Evolutionary conservation across 1,140 invertebrate genomes (phyloP), one percentile per base, ranked within the genome.

Genomic region (Papilio glaucus): DNA sequence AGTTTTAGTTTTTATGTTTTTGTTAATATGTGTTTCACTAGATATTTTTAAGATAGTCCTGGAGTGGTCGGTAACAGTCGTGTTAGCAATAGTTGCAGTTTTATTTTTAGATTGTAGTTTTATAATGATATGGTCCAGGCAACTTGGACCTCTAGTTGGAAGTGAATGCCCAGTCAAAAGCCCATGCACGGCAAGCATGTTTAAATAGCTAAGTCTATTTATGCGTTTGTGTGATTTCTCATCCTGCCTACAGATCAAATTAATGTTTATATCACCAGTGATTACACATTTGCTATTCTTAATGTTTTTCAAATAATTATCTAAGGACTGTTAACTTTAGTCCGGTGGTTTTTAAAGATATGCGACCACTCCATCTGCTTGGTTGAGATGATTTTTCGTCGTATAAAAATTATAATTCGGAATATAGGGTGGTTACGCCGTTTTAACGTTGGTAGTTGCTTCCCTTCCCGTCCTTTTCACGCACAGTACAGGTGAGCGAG

Each of bases 101-200:
- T 24, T 24, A 18, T 45, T 65, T 63, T 65, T 53, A 15, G 62
- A 71, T n/a, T 73, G 38, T n/a, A 74, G 33, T 73, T 75, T 74
- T 60, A 79, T n/a, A 63, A 79, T 75, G 38, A 73, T 45, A 53
- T 77, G 75, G 39, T 77, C 73, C 7, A 77, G 15, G 39, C 78
- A 77, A 13, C 45, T 75, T 45, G 13, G 12, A 15, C 45, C 61
- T 72, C 78, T 77, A 15, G 78, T 79, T 0, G 73, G 73, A 38
- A 72, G 37, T 12, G 3, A 13, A 42, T 73, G 78, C 0, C 68
- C 78, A 8, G 75, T 53, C 5, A 75, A 61, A 13, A 79, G 69
- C 5, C 74, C 77, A 63, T 76, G 38, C n/a, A 61, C 12, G 37
- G 73, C 57, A 24, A 78, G 38, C 71, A 73, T 65, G 45, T 73